phyloP scores from a whole-genome alignment of 2,888 invertebrate species.

The Ochropleura plecta region DNA sequence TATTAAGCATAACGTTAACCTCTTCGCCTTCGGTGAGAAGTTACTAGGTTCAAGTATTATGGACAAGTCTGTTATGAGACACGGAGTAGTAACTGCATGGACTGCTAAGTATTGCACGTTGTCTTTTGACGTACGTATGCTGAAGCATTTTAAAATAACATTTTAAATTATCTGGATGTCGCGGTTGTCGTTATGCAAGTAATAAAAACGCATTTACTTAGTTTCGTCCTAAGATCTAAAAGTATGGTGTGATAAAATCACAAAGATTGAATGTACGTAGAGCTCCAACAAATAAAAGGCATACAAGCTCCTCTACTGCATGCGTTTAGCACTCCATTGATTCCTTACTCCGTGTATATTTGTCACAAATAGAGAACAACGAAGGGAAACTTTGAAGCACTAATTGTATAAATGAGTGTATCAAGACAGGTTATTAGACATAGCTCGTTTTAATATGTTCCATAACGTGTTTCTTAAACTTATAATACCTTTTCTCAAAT shows the following conservation, averaged over 20 bases:
- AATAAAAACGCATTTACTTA: neutral
- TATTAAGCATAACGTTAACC: conserved; percentile 29
- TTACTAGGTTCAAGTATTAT: conserved; percentile 37
- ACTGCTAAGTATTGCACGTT: conserved; percentile 27
- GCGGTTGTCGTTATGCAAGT: neutral
- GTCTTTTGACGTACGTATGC: conserved; percentile 10
- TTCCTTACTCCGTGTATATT: conserved; percentile 38
- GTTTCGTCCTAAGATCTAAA: neutral
- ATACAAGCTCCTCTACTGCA: neutral
- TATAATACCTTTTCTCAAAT: conserved; percentile 26
- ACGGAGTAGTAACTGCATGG: conserved; percentile 43
- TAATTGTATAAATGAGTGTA: conserved; percentile 45
- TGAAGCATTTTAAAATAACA: neutral
- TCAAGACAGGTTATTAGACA: conserved; percentile 49
- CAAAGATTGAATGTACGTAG: conserved; percentile 7
- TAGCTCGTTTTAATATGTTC: conserved; percentile 41
- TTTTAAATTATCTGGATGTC: neutral
- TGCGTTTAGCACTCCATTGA: conserved; percentile 28
- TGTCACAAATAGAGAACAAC: conserved; percentile 62
- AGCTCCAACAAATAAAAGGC: neutral
- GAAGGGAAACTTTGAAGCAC: conserved; percentile 37
- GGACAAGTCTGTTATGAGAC: conserved; percentile 15
- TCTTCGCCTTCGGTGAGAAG: conserved; percentile 37
- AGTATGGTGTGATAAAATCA: conserved; percentile 45
- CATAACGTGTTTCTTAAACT: conserved; percentile 18